Base-by-base conservation (phyloP, 2,113 vertebrate species). In the Zosterops lateralis region DNA sequence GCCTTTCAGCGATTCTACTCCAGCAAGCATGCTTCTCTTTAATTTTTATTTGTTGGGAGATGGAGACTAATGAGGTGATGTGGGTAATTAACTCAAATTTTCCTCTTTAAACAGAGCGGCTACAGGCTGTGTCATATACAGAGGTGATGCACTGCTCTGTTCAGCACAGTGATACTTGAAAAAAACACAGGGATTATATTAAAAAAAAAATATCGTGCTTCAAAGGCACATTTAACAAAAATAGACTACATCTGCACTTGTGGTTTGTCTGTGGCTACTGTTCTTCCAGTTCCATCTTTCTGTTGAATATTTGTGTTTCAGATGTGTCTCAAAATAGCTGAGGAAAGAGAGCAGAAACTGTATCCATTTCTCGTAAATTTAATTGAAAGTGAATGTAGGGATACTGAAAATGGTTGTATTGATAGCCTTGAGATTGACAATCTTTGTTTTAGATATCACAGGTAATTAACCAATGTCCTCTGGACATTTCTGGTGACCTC, bases 211-310 rank as follows among this genome's bases (percentile, higher is more conserved):
- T 38, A 76, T 38, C 5, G 0, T 4, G 22, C 42, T 86, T 54
- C 26, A 74, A 89, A 70, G 78, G 26, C 68, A 34, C 18, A 28
- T 45, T 61, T 80, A 83, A 51, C 44, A 80, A 90, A 95, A 92
- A 79, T 13, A 94, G 76, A 25, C 50, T 42, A 14, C 67, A 76
- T 95, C 87, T 95, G 78, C 40, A 40, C 60, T 91, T 87, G 84
- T 62, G 95, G 82, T 87, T 96, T 76, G 11, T 93, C 80, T 95
- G 84, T 95, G 89, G 84, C 88, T 96, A 90, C 72, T 1, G 54
- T 89, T 92, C 74, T 10, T 79, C 36, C 42, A 80, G 67, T 89
- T 89, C 38, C 36, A 22, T 81, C 84, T 87, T 92, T 94, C 67
- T 87, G 57, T 45, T 92, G 74, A 79, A 31, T 76, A 22, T 65